Conservation (phyloP, 2,113 vertebrate species). For the Petrocephalus zakoni region DNA sequence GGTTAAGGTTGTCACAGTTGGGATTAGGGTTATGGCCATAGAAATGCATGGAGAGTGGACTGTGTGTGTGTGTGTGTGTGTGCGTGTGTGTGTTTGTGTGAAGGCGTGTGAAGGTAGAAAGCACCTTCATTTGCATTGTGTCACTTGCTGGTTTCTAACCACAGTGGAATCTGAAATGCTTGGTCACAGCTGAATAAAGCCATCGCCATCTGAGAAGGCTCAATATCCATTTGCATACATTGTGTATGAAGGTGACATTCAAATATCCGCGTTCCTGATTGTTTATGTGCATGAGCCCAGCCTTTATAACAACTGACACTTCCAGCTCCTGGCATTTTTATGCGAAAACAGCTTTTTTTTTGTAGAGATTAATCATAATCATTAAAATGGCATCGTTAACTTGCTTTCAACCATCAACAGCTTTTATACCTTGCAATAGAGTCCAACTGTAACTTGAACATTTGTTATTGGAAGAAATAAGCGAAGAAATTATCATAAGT, state of each 20-base stretch:
- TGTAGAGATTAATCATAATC: neutral
- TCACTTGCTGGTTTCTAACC: constrained; percentile 34
- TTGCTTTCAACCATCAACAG: neutral
- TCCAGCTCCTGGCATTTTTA: neutral
- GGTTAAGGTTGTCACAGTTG: neutral
- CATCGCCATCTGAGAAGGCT: constrained; percentile 36
- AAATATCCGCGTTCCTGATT: constrained; percentile 23
- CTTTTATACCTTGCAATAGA: neutral
- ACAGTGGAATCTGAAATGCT: constrained; percentile 39
- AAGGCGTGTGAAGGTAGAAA: neutral
- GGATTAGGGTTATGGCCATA: neutral
- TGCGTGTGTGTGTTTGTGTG: neutral
- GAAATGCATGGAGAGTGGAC: neutral
- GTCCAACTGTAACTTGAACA: neutral
- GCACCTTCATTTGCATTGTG: constrained; percentile 39
- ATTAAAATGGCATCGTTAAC: neutral
- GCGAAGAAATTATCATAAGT: neutral
- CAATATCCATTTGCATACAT: constrained; percentile 14
- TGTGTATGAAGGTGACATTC: constrained; percentile 35
- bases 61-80: neutral
- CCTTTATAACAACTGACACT: neutral
- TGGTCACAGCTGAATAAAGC: constrained; percentile 53
- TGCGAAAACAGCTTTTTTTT: neutral
- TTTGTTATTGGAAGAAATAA: neutral
- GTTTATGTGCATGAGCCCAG: neutral